phyloP scores from a whole-genome alignment of 1,140 invertebrate genomes.

The Hetaerina americana region DNA sequence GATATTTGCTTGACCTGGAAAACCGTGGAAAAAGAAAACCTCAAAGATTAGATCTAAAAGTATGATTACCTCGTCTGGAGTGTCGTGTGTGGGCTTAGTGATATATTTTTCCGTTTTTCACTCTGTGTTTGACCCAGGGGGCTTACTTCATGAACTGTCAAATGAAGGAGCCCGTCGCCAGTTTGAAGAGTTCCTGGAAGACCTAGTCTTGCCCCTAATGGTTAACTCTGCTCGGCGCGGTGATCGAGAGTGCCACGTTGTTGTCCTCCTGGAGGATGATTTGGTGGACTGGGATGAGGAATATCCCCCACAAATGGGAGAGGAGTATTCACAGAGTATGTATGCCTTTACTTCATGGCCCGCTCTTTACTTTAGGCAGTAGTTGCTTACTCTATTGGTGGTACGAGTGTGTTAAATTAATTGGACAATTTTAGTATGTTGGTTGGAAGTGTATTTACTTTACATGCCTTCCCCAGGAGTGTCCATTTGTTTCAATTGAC shows the following conservation, averaged over 20 bases:
- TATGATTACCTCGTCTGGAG: too few relatives aligned
- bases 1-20: too few relatives aligned
- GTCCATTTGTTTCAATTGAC: too few relatives aligned
- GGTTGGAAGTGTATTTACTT: too few relatives aligned
- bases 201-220: constrained; percentile 91
- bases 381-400: background rate
- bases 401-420: background rate
- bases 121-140: constrained; percentile 55
- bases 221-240: constrained; percentile 85
- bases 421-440: too few relatives aligned
- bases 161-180: constrained; percentile 96
- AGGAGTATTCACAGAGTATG: constrained; percentile 91
- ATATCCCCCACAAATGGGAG: constrained; percentile 97
- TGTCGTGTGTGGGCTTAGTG: too few relatives aligned
- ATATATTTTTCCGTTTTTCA: too few relatives aligned
- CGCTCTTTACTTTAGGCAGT: constrained; percentile 2
- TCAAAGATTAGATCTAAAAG: too few relatives aligned
- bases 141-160: constrained; percentile 91
- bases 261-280: constrained; percentile 90
- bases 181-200: constrained; percentile 92
- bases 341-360: too few relatives aligned
- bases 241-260: constrained; percentile 82
- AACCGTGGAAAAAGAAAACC: too few relatives aligned
- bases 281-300: constrained; percentile 97
- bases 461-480: too few relatives aligned